These are phyloP conservation scores for Girardinus metallicus DNA, from an alignment of 2,797 vertebrate genomes.

Conservation along the genomic window DNA sequence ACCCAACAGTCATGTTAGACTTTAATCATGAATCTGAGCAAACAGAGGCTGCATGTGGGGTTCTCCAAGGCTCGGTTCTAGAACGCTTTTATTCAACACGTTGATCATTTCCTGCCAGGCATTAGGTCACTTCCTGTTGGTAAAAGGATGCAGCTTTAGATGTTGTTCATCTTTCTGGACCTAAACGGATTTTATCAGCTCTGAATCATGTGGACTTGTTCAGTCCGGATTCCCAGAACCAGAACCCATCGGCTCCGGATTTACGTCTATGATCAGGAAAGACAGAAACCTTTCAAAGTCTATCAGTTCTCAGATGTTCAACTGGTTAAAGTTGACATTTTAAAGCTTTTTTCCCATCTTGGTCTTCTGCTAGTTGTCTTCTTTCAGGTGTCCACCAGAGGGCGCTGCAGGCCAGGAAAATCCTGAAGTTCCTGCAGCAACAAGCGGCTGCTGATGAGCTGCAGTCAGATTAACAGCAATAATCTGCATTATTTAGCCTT, in stretches of 20 bases:
- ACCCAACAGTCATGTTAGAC: too few relatives aligned
- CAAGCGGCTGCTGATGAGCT: background rate
- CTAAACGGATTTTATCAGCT: too few relatives aligned
- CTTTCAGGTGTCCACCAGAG: background rate
- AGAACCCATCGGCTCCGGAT: background rate
- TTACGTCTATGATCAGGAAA: background rate
- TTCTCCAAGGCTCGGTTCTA: too few relatives aligned
- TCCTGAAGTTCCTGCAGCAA: background rate
- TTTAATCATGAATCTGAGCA: too few relatives aligned
- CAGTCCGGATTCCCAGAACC: background rate
- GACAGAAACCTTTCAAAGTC: background rate
- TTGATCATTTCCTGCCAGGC: background rate
- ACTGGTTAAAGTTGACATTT: background rate
- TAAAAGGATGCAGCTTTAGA: background rate
- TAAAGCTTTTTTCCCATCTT: background rate
- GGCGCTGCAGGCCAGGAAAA: conserved; percentile 18
- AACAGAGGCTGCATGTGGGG: too few relatives aligned
- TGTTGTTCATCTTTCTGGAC: background rate
- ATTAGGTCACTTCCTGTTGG: background rate
- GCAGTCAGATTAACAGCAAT: too few relatives aligned
- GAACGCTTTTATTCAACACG: too few relatives aligned
- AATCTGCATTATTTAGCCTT: too few relatives aligned
- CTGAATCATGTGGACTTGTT: too few relatives aligned
- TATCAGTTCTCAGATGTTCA: background rate
- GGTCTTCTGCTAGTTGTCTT: background rate